These are phyloP conservation scores for Platalea minor DNA, from an alignment of 2,797 vertebrate species.

Conservation along the genomic window DNA sequence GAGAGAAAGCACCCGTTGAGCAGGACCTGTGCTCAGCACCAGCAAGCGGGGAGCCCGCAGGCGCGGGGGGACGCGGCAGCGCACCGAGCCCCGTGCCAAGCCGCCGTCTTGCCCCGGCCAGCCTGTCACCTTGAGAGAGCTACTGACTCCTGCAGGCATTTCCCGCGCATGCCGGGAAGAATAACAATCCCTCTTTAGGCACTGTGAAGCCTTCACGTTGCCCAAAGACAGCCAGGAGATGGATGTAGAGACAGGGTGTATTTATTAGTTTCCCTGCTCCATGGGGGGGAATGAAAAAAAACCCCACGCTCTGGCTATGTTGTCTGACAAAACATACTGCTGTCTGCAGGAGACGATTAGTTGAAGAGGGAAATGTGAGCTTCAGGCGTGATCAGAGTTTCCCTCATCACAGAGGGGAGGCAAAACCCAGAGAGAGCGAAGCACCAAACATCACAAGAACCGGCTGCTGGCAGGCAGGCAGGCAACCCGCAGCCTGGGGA, in stretches of 20 bases:
- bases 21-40: not conserved
- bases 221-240: not conserved
- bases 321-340: not conserved
- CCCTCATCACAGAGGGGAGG: not conserved
- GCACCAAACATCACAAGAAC: not conserved
- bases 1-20: not conserved
- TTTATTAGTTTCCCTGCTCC: not conserved
- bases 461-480: not conserved
- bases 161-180: not conserved
- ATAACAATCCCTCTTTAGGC: not conserved
- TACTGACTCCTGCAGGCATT: not conserved
- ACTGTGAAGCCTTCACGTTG: not conserved
- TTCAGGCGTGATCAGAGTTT: not conserved
- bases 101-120: not conserved
- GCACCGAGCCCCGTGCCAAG: accelerated
- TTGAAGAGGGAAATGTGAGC: not conserved
- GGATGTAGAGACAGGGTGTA: not conserved
- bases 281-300: not conserved
- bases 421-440: not conserved
- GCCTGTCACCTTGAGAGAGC: not conserved
- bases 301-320: not conserved
- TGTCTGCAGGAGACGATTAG: not conserved
- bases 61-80: accelerated
- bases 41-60: too few species aligned
- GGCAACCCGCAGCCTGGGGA: not conserved